phyloP scores from a whole-genome alignment of 1,140 invertebrate genomes.

The Diploscapter pachys region DNA sequence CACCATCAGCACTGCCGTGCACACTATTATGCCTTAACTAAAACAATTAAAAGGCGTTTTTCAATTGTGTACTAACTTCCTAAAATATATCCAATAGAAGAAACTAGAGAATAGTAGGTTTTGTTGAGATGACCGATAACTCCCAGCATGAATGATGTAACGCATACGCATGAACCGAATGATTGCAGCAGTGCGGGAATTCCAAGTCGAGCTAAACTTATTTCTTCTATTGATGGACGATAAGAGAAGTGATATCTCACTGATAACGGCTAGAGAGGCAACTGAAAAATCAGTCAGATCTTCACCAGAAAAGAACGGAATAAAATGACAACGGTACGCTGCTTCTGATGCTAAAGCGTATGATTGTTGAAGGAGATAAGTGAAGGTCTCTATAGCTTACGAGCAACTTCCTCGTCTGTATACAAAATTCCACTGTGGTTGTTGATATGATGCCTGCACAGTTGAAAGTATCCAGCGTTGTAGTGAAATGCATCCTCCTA shows the following conservation, averaged over 20 bases:
- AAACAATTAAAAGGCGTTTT: constrained; percentile 8
- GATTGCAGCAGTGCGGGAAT: constrained; percentile 41
- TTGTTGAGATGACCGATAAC: constrained; percentile 35
- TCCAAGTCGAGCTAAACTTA: constrained; percentile 34
- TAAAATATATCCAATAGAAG: constrained; percentile 40
- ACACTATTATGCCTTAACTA: constrained; percentile 37
- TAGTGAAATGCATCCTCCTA: constrained; percentile 35
- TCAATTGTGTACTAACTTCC: constrained; percentile 33
- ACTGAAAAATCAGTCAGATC: constrained; percentile 40
- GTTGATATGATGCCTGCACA: constrained; percentile 36
- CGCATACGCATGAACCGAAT: constrained; percentile 36
- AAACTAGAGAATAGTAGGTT: constrained; percentile 30
- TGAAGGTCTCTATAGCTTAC: not conserved
- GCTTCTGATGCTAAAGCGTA: constrained; percentile 21
- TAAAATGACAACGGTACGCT: constrained; percentile 38
- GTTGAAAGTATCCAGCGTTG: constrained; percentile 45
- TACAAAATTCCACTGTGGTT: constrained; percentile 30
- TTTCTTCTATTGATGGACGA: no score
- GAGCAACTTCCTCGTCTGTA: constrained; percentile 12
- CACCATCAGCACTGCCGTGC: constrained; percentile 41
- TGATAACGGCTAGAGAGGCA: constrained; percentile 40
- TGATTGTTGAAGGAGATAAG: no score
- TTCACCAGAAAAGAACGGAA: constrained; percentile 32
- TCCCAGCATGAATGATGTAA: constrained; percentile 36
- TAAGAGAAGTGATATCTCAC: constrained; percentile 14